A percentile compares a stretch with the other conserved stretches of the same genome.
Conservation (phyloP, 1,140 invertebrate species). For the Thalassaphorura encarpata region DNA sequence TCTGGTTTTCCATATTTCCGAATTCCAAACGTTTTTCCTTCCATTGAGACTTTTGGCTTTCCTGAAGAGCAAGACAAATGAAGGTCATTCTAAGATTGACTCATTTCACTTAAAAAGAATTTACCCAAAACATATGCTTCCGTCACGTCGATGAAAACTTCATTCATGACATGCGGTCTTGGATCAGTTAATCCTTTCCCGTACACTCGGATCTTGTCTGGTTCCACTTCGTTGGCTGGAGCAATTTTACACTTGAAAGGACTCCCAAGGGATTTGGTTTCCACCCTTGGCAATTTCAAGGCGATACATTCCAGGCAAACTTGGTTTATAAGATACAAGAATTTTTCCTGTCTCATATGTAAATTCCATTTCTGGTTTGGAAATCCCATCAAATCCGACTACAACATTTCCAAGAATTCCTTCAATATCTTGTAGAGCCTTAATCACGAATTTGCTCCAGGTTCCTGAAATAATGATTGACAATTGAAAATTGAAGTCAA, state of each 20-base stretch:
- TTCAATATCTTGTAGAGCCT: not conserved
- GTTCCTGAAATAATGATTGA: not conserved
- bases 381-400: constrained; percentile 2
- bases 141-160: not conserved
- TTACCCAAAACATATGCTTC: constrained; percentile 5
- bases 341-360: not conserved
- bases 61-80: not conserved
- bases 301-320: not conserved
- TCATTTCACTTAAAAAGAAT: not conserved
- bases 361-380: constrained; percentile 7
- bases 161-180: not conserved
- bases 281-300: constrained; percentile 7
- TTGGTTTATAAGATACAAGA: constrained; percentile 3
- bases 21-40: constrained; percentile 7
- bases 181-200: not conserved
- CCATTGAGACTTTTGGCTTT: not conserved
- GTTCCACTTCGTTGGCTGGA: not conserved
- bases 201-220: constrained; percentile 5
- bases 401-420: not conserved
- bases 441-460: constrained; percentile 1
- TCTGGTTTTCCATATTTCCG: constrained; percentile 9
- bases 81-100: not conserved
- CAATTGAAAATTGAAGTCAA: too few species aligned
- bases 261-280: constrained; percentile 4
- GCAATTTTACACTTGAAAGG: constrained; percentile 6